Percentiles rank a stretch among this genome's conserved stretches.
These are phyloP conservation scores for Siniperca knerii DNA, from an alignment of 2,113 vertebrate genomes.

Conservation along the genomic window DNA sequence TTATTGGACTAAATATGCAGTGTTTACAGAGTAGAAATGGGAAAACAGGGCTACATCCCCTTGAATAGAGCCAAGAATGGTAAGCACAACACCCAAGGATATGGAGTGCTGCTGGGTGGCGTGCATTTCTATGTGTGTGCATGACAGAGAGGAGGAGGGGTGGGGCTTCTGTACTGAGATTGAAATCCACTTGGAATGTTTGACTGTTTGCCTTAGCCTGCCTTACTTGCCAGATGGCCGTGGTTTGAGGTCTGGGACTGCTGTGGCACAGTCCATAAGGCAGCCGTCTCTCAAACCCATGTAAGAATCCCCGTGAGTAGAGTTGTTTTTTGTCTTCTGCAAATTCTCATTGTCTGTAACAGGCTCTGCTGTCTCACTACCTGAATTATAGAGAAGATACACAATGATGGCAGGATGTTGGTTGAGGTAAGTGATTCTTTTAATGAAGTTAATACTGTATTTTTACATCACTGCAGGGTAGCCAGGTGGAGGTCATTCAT, in stretches of 20 bases:
- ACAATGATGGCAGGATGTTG: slow-evolving; percentile 25
- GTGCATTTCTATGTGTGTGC: slow-evolving; percentile 2
- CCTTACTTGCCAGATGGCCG: slow-evolving; percentile 75
- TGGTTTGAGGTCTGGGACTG: slow-evolving; percentile 73
- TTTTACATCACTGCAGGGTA: not conserved
- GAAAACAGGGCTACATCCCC: not conserved
- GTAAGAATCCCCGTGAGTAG: slow-evolving; percentile 72
- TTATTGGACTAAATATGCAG: slow-evolving; percentile 23
- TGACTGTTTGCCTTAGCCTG: slow-evolving; percentile 62
- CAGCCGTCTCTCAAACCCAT: slow-evolving; percentile 75
- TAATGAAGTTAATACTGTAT: slow-evolving; percentile 12
- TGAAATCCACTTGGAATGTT: slow-evolving; percentile 59
- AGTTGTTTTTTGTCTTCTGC: slow-evolving; percentile 64
- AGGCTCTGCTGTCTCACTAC: slow-evolving; percentile 47
- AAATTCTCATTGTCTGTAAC: slow-evolving; percentile 67
- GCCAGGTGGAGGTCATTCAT: slow-evolving; percentile 4
- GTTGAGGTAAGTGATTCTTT: slow-evolving; percentile 26
- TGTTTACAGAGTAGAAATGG: slow-evolving; percentile 11
- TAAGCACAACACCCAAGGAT: slow-evolving; percentile 10
- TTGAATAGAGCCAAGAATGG: slow-evolving; percentile 1
- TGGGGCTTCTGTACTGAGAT: slow-evolving; percentile 13
- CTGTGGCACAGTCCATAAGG: slow-evolving; percentile 78
- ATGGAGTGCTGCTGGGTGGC: not conserved
- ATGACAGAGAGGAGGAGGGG: not conserved
- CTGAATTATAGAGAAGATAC: slow-evolving; percentile 65